Base-by-base conservation (phyloP, 2,797 vertebrate genomes). In the Tiaroga cobitis region DNA sequence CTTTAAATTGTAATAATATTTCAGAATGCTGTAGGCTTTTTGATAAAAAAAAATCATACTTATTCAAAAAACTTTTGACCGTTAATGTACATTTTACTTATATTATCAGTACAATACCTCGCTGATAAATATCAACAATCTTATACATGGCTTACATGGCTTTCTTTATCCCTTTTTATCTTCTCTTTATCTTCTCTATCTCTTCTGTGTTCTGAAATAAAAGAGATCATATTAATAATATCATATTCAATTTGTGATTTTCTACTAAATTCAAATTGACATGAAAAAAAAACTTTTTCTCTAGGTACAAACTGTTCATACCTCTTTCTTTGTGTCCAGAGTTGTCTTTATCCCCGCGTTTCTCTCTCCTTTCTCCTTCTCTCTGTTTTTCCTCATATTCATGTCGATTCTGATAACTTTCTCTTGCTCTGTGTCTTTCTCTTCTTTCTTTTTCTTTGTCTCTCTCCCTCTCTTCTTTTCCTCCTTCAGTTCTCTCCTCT, bases 101-200 rank as follows among this genome's bases (percentile, higher is more conserved):
- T 46, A 21, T 61, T 73, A 46, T 29, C 2, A 72, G 11, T 39
- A 41, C 10, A 51, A 70, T 8, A 29, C 19, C 24, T 43, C 4
- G 13, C 7, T 80, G 13, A 34, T 18, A 80, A 51, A 51, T 51
- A 41, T n/a, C 68, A 61, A 43, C 11, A 32, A 74, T 54, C 11
- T 75, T 68, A 87, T 16, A 32, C 61, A 65, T 86, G 70, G 24
- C 89, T 87, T 89, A 95, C 92, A 24, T 90, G 91, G 90, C 92
- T 86, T 88, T 90, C 93, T 89, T 89, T 92, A 67, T 94, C 92
- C 88, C 56, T 91, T 84, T 90, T 93, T 84, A 91, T 94, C 81
- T 84, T 92, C 80, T 95, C 95, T 91, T 6, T 90, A 16, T 95
- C 93, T 77, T 94, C 95, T 90, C 68, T 93, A 82, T 91, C 89